Base-by-base conservation (phyloP, 2,797 vertebrate genomes). In the Cyclopterus lumpus region DNA sequence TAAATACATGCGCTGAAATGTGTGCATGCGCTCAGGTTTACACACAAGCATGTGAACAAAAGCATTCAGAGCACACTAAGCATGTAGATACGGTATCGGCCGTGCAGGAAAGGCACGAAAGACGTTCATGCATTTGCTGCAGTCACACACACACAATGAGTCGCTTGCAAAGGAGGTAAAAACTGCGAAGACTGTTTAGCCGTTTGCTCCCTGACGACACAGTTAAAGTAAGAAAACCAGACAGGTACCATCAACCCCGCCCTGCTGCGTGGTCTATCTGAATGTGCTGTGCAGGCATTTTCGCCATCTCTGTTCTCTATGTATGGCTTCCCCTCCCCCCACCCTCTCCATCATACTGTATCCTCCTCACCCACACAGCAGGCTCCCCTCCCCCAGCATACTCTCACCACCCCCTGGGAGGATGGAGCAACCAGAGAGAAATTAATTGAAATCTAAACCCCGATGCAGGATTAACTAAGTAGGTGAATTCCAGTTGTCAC, bases 361-460 rank as follows among this genome's bases (percentile, higher is more conserved):
- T 91, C 78, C 77, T 80, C 78, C 85, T 87, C 79, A 88, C 86
- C 77, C 86, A 89, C 88, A 86, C 86, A 85, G 86, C 84, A 62
- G 77, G 80, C 75, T 83, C 80, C 85, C 85, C 77, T 86, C 89
- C 89, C 85, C 89, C 85, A 84, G 75, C 77, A 69, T 34, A 51
- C 85, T 73, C 73, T 71, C 85, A 36, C 76, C 68, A 55, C 83
- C 89, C 82, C 85, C 53, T 53, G 87, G 90, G 88, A 88, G 84
- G 80, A 89, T 74, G 79, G 84, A 84, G 85, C 86, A 89, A 88
- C 86, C 85, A 77, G 80, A 90, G 85, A 90, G 84, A 91, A 93
- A 94, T 93, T 92, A 94, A 94, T 93, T 91, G 89, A 94, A 93
- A 93, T 90, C 86, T 92, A 92, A 95, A 94, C 91, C 90, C 82